Evolutionary conservation across 30 jellyfish, hydroid and myxozoan species (phyloP), one percentile per base, ranked within the genome.

Genomic region (Hydractinia echinata): DNA sequence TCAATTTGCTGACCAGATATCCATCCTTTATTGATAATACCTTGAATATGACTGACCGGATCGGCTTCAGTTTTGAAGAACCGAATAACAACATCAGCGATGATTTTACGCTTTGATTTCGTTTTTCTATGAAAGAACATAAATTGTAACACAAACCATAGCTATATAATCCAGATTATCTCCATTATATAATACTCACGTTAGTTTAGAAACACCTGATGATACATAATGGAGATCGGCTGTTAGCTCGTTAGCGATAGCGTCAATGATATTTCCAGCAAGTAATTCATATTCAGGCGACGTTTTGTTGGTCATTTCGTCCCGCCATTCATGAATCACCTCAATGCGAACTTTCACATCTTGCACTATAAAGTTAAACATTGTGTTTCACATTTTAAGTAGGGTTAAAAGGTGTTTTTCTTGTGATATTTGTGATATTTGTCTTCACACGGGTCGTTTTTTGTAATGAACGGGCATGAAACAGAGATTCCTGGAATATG

Each of bases 21-120:
- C 97, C 97, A 89, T 15, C 97, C 97, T 18, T 88, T 85, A 52
- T 86, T 85, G 44, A 89, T 89, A 55, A 89, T 84, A 8, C 93
- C 91, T 55, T 89, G 95, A 51, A 89, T 49, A 66, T 89, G 88
- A 44, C 77, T 83, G 73, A 84, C 82, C 10, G 97, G 95, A 70
- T 89, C 93, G 9, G 67, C 81, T 60, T 81, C 97, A 39, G 95
- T 84, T 70, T 85, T 85, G 92, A 79, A 89, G 66, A 89, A 89
- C 61, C 85, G 91, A 8, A 89, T 20, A 21, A 87, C 88, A 6
- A 89, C 61, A 54, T 84, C 93, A 10, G 81, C 97, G 49, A 74
- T 49, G n/a, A 74, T 74, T 55, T 74, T 64, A n/a, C 74, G 74
- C 39, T 64, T 64, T 64, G 74, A 64, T 64, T 64, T 64, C 4